phyloP scores from a whole-genome alignment of 2,888 invertebrate species.

The Tridacna crocea region DNA sequence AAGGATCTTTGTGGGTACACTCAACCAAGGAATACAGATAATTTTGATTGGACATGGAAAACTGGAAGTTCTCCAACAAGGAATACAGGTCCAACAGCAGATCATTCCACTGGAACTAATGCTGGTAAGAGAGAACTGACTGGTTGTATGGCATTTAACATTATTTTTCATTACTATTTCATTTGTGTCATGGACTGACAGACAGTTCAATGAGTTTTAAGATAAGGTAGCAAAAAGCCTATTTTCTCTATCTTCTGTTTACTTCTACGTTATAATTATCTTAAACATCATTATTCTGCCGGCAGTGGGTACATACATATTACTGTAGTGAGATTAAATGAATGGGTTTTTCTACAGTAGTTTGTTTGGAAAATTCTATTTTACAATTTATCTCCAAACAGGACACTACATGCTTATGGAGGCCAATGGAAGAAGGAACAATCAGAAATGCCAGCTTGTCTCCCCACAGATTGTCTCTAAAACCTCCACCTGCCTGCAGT shows the following conservation, averaged over 20 bases:
- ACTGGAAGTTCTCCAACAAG: slow-evolving; percentile 58
- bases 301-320: too few relatives aligned
- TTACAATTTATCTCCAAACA: slow-evolving; percentile 3
- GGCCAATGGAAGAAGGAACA: slow-evolving; percentile 81
- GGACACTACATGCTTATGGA: slow-evolving; percentile 86
- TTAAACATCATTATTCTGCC: background rate
- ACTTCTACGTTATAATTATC: too few relatives aligned
- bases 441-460: slow-evolving; percentile 68
- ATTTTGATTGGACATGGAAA: slow-evolving; percentile 73
- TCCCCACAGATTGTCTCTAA: slow-evolving; percentile 62
- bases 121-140: slow-evolving; percentile 47
- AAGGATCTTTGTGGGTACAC: slow-evolving; percentile 74
- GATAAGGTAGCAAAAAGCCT: too few relatives aligned
- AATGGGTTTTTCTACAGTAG: too few relatives aligned
- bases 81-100: slow-evolving; percentile 71
- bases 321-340: too few relatives aligned
- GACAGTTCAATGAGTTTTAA: too few relatives aligned
- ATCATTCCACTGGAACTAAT: slow-evolving; percentile 75
- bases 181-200: too few relatives aligned
- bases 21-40: slow-evolving; percentile 67
- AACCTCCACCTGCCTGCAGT: slow-evolving; percentile 67
- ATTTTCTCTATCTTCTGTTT: too few relatives aligned
- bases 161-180: too few relatives aligned
- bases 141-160: background rate
- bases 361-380: too few relatives aligned